A percentile compares a stretch with the other conserved stretches of the same genome.
These are phyloP conservation scores for Cephalopachus bancanus DNA, from an alignment of 2,797 vertebrate species.

Conservation along the genomic window DNA sequence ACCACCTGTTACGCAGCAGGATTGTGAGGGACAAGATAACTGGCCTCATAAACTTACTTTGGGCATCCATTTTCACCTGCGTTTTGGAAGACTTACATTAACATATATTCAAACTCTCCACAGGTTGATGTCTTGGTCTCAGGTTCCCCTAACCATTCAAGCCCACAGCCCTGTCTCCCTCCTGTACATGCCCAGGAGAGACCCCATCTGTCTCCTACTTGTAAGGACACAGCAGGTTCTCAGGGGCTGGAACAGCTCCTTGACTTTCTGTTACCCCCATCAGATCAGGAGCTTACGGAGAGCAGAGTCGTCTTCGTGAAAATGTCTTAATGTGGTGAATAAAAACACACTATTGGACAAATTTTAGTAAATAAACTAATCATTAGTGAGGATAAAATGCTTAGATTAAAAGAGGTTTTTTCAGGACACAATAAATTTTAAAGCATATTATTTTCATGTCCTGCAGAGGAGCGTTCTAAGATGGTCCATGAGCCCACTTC, in stretches of 20 bases:
- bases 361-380: background rate
- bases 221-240: fast-evolving
- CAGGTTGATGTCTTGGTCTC: fast-evolving
- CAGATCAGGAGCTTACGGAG: fast-evolving
- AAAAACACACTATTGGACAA: background rate
- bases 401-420: background rate
- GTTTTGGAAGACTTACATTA: fast-evolving
- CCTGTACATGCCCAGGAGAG: fast-evolving
- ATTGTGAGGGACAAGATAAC: fast-evolving
- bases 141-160: fast-evolving
- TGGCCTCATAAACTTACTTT: fast-evolving
- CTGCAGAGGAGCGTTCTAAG: fast-evolving
- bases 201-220: fast-evolving
- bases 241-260: background rate
- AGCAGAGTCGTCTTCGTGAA: too few species aligned
- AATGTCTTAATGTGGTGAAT: background rate
- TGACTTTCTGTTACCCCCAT: fast-evolving
- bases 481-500: background rate
- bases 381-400: too few species aligned
- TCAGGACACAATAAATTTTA: background rate
- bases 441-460: fast-evolving
- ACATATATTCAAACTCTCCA: too few species aligned
- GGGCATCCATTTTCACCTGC: fast-evolving
- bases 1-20: fast-evolving
- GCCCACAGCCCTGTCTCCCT: fast-evolving